Percentiles rank a stretch among this genome's conserved stretches.
Conservation (phyloP, 2,113 vertebrate species). For the Porphyrio hochstetteri region DNA sequence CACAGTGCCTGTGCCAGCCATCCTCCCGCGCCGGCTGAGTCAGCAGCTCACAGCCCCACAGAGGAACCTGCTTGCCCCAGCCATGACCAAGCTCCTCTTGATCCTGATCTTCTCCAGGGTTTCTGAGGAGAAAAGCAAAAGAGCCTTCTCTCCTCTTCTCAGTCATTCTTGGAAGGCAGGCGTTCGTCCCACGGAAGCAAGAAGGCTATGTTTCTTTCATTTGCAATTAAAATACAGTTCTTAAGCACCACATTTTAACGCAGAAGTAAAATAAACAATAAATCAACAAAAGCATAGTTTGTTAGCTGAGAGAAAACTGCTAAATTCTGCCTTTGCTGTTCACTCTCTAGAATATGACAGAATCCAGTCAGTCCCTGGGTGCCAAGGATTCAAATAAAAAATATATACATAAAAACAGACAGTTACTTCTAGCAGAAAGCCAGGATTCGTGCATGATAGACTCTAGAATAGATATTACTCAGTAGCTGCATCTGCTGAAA, state of each 20-base stretch:
- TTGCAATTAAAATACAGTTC: slow-evolving; percentile 45
- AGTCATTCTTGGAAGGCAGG: neutral
- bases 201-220: neutral
- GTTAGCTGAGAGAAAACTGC: slow-evolving; percentile 31
- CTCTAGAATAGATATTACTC: slow-evolving; percentile 66
- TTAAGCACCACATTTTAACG: neutral
- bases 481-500: slow-evolving; percentile 60
- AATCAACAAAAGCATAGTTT: slow-evolving; percentile 43
- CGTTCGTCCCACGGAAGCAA: neutral
- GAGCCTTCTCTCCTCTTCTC: neutral
- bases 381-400: slow-evolving; percentile 52
- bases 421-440: slow-evolving; percentile 53
- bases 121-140: neutral
- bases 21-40: neutral
- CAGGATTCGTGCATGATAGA: slow-evolving; percentile 45
- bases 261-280: slow-evolving; percentile 61
- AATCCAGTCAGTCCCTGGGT: neutral
- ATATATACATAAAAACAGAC: slow-evolving; percentile 53
- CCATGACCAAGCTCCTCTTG: accelerated
- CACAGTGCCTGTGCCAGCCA: neutral
- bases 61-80: accelerated
- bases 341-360: neutral
- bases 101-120: neutral
- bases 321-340: slow-evolving; percentile 39
- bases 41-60: accelerated